Evolutionary conservation across 2,113 vertebrate genomes (phyloP).

Genomic region (Psittacula cyanocephala): DNA sequence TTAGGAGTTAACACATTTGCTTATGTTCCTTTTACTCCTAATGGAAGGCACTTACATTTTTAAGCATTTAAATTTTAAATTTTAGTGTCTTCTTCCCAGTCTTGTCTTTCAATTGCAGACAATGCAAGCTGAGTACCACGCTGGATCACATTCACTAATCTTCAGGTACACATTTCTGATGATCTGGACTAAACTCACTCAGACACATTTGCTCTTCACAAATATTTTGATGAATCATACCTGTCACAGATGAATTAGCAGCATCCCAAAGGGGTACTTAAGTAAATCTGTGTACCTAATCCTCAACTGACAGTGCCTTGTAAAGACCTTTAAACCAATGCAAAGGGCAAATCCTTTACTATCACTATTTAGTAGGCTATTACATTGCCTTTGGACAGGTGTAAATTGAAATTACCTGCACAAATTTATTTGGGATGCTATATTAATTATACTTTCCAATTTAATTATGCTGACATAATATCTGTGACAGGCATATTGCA

Average conservation of each 20-base stretch:
- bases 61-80: background rate
- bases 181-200: background rate
- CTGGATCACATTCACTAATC: background rate
- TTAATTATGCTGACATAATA: constrained; percentile 15
- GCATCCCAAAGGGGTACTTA: background rate
- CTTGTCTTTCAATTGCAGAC: background rate
- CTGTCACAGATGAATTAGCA: background rate
- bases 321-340: background rate
- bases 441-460: constrained; percentile 22
- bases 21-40: background rate
- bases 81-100: background rate
- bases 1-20: background rate
- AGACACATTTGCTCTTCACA: background rate
- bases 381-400: background rate
- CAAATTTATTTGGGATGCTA: background rate
- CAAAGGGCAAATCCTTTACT: background rate
- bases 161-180: background rate
- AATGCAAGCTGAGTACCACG: background rate
- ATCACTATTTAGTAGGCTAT: background rate
- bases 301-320: background rate
- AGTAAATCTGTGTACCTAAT: background rate
- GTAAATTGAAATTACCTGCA: background rate
- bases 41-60: background rate
- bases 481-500: background rate
- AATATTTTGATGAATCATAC: background rate